These are phyloP conservation scores for Callithrix jacchus DNA, from an alignment of 2,113 vertebrate species.

Conservation along the genomic window DNA sequence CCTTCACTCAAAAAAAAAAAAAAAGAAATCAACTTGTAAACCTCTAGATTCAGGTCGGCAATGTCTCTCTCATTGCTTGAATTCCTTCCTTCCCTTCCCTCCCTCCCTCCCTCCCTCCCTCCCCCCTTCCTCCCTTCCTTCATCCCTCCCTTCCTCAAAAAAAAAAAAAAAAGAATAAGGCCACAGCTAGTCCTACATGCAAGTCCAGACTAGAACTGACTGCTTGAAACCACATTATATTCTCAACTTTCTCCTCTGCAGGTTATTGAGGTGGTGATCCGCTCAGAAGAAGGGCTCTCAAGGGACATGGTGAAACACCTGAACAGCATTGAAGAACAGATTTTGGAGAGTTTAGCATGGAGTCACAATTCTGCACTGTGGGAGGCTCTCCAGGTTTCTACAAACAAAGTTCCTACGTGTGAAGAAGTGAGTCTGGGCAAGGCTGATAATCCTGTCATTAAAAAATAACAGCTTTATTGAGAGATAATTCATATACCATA, in stretches of 20 bases:
- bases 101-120: no score
- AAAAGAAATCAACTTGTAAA: no score
- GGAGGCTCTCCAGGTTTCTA: constrained; percentile 87
- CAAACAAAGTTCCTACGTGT: constrained; percentile 92
- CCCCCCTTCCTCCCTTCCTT: no score
- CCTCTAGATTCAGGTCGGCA: no score
- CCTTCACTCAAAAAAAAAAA: no score
- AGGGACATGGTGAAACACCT: constrained; percentile 99
- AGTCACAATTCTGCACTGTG: constrained; percentile 90
- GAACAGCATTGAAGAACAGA: constrained; percentile 96
- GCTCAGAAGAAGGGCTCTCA: constrained; percentile 96
- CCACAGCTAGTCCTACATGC: not conserved
- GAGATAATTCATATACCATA: not conserved
- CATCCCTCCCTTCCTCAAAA: no score
- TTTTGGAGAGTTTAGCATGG: constrained; percentile 96
- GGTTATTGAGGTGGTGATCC: constrained; percentile 98
- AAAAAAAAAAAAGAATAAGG: not conserved
- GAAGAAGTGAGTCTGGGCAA: constrained; percentile 90
- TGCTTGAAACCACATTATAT: constrained; percentile 24
- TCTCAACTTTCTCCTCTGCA: constrained; percentile 68
- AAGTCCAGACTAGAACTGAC: not conserved
- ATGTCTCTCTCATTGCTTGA: no score
- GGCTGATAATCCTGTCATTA: not conserved
- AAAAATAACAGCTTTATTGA: not conserved
- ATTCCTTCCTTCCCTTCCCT: no score